These are phyloP conservation scores for Scortum barcoo DNA, from an alignment of 2,113 vertebrate genomes.

Conservation along the genomic window DNA sequence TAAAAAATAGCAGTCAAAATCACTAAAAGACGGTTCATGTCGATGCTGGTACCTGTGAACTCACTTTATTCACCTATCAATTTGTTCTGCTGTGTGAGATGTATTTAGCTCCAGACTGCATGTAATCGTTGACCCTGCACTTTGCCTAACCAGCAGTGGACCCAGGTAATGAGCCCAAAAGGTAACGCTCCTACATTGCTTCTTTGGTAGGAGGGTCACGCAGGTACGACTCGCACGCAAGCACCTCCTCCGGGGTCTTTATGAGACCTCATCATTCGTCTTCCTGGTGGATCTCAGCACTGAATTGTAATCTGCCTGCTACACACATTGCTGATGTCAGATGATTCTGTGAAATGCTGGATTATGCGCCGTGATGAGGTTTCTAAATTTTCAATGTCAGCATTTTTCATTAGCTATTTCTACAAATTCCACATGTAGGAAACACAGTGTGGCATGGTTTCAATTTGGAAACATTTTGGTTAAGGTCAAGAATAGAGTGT, in stretches of 20 bases:
- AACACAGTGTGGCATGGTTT: neutral
- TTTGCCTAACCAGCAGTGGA: neutral
- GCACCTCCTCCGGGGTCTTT: neutral
- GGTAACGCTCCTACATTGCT: slow-evolving; percentile 1
- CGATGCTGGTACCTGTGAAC: neutral
- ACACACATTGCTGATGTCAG: neutral
- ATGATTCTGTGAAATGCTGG: neutral
- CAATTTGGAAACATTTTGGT: neutral
- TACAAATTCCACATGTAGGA: neutral
- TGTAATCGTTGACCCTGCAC: neutral
- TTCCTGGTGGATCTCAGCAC: neutral
- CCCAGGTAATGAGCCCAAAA: slow-evolving; percentile 5
- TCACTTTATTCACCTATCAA: neutral
- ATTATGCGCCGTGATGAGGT: neutral
- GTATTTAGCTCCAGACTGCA: neutral
- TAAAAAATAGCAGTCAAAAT: neutral
- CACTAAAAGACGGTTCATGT: neutral
- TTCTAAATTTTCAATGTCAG: neutral
- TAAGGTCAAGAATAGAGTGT: neutral
- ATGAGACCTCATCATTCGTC: slow-evolving; percentile 26
- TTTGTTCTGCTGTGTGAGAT: neutral
- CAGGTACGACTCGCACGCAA: neutral
- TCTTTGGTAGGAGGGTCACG: neutral
- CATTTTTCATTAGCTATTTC: neutral
- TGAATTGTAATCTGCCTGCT: neutral